phyloP scores from a whole-genome alignment of 1,140 invertebrate species.

The Ptiloglossa arizonensis region DNA sequence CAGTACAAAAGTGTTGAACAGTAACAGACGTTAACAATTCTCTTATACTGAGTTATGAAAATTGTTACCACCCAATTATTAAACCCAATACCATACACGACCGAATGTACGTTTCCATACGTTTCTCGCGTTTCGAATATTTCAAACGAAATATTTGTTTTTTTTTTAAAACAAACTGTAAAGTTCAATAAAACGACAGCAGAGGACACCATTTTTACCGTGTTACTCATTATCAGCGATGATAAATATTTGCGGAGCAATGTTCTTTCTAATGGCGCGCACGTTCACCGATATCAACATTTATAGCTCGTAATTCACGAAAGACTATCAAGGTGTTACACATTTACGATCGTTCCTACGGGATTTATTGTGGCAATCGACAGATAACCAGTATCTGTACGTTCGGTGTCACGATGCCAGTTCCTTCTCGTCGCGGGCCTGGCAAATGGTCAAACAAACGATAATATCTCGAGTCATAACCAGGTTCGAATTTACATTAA shows the following conservation, averaged over 20 bases:
- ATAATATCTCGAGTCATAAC: background rate
- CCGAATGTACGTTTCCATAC: too few species aligned
- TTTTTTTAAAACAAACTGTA: too few species aligned
- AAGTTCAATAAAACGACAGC: too few species aligned
- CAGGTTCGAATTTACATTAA: slow-evolving; percentile 30
- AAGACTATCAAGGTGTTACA: slow-evolving; percentile 20
- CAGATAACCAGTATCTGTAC: slow-evolving; percentile 3
- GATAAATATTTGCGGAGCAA: background rate
- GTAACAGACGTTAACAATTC: too few species aligned
- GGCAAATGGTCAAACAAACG: slow-evolving; percentile 15
- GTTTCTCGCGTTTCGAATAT: too few species aligned
- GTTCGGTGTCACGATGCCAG: background rate
- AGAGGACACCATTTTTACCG: background rate
- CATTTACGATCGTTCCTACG: slow-evolving; percentile 16
- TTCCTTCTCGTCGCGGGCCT: background rate
- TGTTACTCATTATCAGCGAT: background rate
- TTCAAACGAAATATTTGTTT: too few species aligned
- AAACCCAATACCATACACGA: too few species aligned
- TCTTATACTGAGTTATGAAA: too few species aligned
- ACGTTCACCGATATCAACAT: background rate
- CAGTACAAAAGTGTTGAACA: too few species aligned
- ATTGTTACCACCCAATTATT: too few species aligned
- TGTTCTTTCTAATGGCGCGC: background rate
- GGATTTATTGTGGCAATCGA: slow-evolving; percentile 6
- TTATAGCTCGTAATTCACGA: slow-evolving; percentile 8